Evolutionary conservation across 2,888 invertebrate species (phyloP), one percentile per base, ranked within the genome.

Genomic region (Andrena bucephala): DNA sequence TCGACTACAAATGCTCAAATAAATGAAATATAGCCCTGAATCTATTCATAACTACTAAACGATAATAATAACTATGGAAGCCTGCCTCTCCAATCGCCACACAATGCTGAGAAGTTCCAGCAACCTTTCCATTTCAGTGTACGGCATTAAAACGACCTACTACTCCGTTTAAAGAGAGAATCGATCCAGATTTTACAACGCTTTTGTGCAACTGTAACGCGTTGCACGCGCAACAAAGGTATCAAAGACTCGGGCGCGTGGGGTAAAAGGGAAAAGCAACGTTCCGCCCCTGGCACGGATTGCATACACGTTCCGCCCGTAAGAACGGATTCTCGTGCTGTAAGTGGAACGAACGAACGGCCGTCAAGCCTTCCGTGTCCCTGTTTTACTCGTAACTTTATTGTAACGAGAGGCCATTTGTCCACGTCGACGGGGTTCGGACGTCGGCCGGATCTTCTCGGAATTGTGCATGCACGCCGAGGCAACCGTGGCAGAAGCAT

Each of bases 381-480:
- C 78, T 75, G 63, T 71, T 79, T 83, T 69, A 70, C 63, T 66
- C 81, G 84, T 71, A 84, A 87, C 77, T 87, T 84, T 87, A 84
- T 82, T 84, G 81, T 82, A 85, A 84, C 87, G 78, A 85, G 81
- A 59, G 70, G 76, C 78, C 81, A 82, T 87, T 87, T 87, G 85
- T 87, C 81, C 87, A 70, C 70, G 87, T 87, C 87, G 77, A 69
- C 78, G 62, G 31, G 7, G 68, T 60, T 69, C 57, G 80, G 70
- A 75, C 73, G 76, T 60, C 74, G 68, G 62, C 50, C 71, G 69
- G 60, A 83, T 85, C 77, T 67, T 74, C 73, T 63, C 73, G 54
- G 66, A 76, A 81, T 67, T 66, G 81, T 70, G 84, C 81, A 70
- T 76, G 76, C 84, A 67, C 68, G 36, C 74, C 63, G 69, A 50